Evolutionary conservation across 2,113 vertebrate genomes (phyloP), one percentile per base, ranked within the genome.

Genomic region (Pheucticus melanocephalus): DNA sequence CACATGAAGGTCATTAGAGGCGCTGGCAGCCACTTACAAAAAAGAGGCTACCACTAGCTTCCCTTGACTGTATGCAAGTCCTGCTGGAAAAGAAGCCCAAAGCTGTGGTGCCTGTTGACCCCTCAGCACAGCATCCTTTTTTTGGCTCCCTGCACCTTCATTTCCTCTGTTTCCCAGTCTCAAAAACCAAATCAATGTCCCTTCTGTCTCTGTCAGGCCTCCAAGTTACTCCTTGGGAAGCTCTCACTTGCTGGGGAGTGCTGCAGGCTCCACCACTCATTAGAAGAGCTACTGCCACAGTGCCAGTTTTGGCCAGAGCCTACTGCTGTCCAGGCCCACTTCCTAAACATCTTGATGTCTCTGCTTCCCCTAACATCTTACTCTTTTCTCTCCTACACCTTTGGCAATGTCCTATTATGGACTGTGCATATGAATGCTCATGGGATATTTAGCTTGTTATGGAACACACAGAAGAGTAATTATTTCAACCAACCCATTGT

Each of bases 301-400:
- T 13, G 18, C 4, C 15, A 31, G 0, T 25, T 51, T 64, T 23
- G 33, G 35, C 39, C n/a, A 88, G 16, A 10, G 37, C 6, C 50
- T 21, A 47, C 5, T 0, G 0, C 18, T 44, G 28, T 35, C 24
- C 23, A 50, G 25, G 11, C 27, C 11, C 9, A 27, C 53, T 76
- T 87, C 31, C 90, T 85, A 79, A 87, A 39, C 22, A 71, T 11
- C 21, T 70, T n/a, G 16, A 35, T 94, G 28, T 37, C 40, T 77
- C 20, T 2, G 0, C 30, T 73, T 92, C 19, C 42, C 59, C 22
- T 56, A 33, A 22, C 2, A 31, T 59, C 69, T 72, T 78, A 35
- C 20, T 42, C 37, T 83, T 91, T 69, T 72, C 59, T 57, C 35
- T 70, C 39, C 37, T 33, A 44, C 14, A 60, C 2, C 5, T n/a